Conservation (phyloP, 1,140 invertebrate genomes). For the Euura lappo region DNA sequence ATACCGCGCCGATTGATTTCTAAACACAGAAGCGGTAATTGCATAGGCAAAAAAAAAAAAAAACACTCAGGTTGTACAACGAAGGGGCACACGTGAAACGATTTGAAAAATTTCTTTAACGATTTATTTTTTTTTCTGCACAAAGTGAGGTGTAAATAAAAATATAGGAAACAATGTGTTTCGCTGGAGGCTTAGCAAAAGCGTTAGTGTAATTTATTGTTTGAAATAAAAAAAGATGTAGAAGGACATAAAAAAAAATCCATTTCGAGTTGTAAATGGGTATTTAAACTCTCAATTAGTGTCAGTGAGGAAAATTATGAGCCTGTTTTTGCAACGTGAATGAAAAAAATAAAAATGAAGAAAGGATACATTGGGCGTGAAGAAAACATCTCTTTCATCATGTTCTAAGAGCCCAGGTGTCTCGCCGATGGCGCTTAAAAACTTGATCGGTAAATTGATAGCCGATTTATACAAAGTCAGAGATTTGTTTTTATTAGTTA, state of each 20-base stretch:
- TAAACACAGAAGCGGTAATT: not conserved
- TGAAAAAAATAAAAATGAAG: not conserved
- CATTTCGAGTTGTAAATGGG: not conserved
- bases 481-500: not conserved
- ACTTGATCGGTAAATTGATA: slow-evolving; percentile 2
- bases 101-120: too few relatives aligned
- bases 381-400: not conserved
- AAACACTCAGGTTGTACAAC: too few relatives aligned
- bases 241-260: not conserved
- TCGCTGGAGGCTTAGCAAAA: too few relatives aligned
- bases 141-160: too few relatives aligned
- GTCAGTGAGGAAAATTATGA: not conserved
- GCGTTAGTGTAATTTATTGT: too few relatives aligned
- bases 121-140: too few relatives aligned
- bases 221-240: not conserved
- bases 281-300: not conserved
- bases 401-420: not conserved
- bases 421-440: not conserved
- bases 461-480: not conserved
- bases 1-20: not conserved
- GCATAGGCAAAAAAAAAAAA: too few relatives aligned
- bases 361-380: not conserved
- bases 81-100: too few relatives aligned
- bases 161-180: too few relatives aligned
- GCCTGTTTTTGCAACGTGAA: not conserved